A percentile compares a stretch with the other conserved stretches of the same genome.
Conservation (phyloP, 53 echinoderm and acorn worm genomes). For the Patiria pectinifera region DNA sequence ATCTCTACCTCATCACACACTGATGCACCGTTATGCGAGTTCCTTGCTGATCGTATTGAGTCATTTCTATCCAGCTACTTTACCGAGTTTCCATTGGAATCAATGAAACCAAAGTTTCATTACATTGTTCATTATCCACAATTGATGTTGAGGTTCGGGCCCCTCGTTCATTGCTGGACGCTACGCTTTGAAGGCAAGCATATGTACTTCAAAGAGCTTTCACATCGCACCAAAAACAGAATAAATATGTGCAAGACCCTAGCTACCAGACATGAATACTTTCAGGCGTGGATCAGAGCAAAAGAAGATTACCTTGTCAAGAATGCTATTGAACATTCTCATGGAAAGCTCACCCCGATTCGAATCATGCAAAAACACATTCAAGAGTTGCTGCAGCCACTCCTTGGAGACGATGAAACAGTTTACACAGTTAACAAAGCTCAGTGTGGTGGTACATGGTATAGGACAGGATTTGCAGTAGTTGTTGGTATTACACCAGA, state of each 20-base stretch:
- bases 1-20: neutral
- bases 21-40: neutral
- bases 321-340: constrained; percentile 19
- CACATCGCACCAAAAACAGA: constrained; percentile 62
- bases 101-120: constrained; percentile 32
- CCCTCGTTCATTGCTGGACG: constrained; percentile 62
- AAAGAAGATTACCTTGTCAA: neutral
- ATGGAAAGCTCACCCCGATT: constrained; percentile 32
- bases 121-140: constrained; percentile 47
- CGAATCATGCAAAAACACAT: constrained; percentile 8
- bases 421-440: constrained; percentile 38
- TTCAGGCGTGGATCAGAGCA: constrained; percentile 46
- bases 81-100: constrained; percentile 7
- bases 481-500: constrained; percentile 8
- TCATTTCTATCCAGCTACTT: neutral
- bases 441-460: constrained; percentile 14
- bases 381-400: constrained; percentile 20
- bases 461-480: constrained; percentile 24
- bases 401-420: constrained; percentile 27
- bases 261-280: constrained; percentile 57
- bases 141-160: constrained; percentile 38
- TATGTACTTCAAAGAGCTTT: constrained; percentile 63
- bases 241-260: constrained; percentile 61
- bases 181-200: constrained; percentile 66
- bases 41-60: constrained; percentile 45